Conservation (phyloP, 2,888 invertebrate species). For the Iselma pallidipennis region DNA sequence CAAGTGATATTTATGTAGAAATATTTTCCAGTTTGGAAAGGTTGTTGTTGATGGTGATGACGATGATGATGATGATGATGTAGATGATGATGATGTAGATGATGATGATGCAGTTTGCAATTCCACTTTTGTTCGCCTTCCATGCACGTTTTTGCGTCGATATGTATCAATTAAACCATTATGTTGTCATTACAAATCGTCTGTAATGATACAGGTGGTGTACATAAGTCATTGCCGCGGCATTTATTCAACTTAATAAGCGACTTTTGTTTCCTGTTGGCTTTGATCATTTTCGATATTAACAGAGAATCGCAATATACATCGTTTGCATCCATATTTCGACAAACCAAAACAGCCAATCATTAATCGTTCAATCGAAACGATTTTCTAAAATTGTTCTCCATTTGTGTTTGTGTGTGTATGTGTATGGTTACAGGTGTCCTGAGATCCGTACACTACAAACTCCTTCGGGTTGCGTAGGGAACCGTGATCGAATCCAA, state of each 20-base stretch:
- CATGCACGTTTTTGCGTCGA: conserved; percentile 41
- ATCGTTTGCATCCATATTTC: no score
- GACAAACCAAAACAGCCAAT: not conserved
- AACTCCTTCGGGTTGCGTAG: not conserved
- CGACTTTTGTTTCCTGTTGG: conserved; percentile 35
- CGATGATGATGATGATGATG: conserved; percentile 20
- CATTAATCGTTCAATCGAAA: not conserved
- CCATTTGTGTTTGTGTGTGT: no score
- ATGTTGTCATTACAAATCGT: conserved; percentile 52
- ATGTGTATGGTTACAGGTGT: not conserved
- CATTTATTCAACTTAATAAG: conserved; percentile 35
- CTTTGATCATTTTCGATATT: conserved; percentile 26
- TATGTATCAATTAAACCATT: conserved; percentile 53
- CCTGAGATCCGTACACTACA: not conserved
- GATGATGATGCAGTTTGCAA: conserved; percentile 35
- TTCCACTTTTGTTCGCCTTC: conserved; percentile 39
- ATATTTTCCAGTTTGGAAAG: conserved; percentile 2
- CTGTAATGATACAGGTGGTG: conserved; percentile 49
- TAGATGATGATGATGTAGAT: conserved; percentile 33
- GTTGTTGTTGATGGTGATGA: not conserved
- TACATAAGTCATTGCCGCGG: conserved; percentile 42
- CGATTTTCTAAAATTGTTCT: not conserved
- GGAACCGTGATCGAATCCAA: not conserved
- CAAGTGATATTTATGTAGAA: not conserved
- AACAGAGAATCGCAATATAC: no score